Evolutionary conservation across 2,888 invertebrate genomes (phyloP), one percentile per base, ranked within the genome.

Genomic region (Melipona bicolor): DNA sequence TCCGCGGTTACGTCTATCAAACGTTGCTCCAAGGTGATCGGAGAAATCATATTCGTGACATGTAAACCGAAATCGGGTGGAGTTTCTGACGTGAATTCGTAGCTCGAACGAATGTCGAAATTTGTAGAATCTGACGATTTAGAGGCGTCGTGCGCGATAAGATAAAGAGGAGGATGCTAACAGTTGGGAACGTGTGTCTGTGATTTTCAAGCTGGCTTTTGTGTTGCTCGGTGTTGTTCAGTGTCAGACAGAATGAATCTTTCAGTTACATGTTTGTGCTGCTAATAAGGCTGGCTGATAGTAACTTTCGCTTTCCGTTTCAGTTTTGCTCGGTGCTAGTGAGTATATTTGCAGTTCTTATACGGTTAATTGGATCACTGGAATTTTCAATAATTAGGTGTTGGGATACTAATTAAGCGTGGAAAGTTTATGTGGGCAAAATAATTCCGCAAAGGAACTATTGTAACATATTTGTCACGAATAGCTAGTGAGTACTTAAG

Each of bases 111-210:
- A 72, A 82, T 82, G 82, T 27, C 21, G 36, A 27, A 72, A 71
- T 71, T 3, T 43, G 0, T 27, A 19, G 2, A 59, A 52, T 71
- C 43, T 24, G 56, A 27, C 43, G 74, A 75, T 49, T n/a, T 36
- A 21, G 15, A 21, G 52, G 9, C 56, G 61, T 17, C n/a, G 36
- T 13, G 43, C 9, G 54, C 77, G 88, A 88, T 87, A 88, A 88
- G 88, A 88, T 88, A 87, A 88, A 86, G 56, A 73, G 50, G 43
- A 73, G 77, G 76, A 72, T 76, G 78, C 74, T 69, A 75, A 49
- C 71, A 65, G 72, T 24, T 19, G n/a, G 54, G 49, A 76, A 69
- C 65, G 70, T 79, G 74, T 72, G 67, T 72, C 67, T 69, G 68
- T 69, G 84, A 68, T 72, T 65, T 59, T 36, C 50, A 79, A 69